phyloP scores from a whole-genome alignment of 2,797 vertebrate species.

The Sternotherus odoratus region DNA sequence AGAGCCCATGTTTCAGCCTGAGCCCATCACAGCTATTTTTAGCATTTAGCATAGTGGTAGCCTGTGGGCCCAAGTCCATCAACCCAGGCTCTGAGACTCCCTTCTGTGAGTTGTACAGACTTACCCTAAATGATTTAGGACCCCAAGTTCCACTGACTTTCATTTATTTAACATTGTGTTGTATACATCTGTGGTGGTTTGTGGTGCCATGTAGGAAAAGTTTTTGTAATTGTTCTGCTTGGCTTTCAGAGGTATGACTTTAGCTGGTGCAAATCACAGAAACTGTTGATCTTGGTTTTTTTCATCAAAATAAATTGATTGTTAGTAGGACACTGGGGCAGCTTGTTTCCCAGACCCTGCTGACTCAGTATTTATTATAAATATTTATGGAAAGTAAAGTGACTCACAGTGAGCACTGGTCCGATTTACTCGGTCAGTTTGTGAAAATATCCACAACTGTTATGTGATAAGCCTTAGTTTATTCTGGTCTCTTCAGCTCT shows the following conservation, averaged over 20 bases:
- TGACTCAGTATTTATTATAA: slow-evolving; percentile 53
- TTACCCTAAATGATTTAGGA: not conserved
- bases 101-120: not conserved
- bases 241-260: not conserved
- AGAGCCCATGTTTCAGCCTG: not conserved
- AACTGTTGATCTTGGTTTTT: not conserved
- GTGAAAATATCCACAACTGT: slow-evolving; percentile 38
- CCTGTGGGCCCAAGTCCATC: no score
- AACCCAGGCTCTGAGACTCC: not conserved
- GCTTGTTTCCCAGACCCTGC: slow-evolving; percentile 9
- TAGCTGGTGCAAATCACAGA: not conserved
- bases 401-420: slow-evolving; percentile 14
- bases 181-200: not conserved
- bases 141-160: not conserved
- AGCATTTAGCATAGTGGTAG: not conserved
- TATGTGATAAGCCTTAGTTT: not conserved
- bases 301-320: slow-evolving; percentile 42
- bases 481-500: not conserved
- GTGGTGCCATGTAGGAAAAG: not conserved
- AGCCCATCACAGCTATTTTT: not conserved
- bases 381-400: slow-evolving; percentile 48
- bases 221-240: not conserved
- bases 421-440: slow-evolving; percentile 33
- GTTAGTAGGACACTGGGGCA: not conserved
- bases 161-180: not conserved